phyloP scores from a whole-genome alignment of 2,113 vertebrate species.

The Pseudopodoces humilis region DNA sequence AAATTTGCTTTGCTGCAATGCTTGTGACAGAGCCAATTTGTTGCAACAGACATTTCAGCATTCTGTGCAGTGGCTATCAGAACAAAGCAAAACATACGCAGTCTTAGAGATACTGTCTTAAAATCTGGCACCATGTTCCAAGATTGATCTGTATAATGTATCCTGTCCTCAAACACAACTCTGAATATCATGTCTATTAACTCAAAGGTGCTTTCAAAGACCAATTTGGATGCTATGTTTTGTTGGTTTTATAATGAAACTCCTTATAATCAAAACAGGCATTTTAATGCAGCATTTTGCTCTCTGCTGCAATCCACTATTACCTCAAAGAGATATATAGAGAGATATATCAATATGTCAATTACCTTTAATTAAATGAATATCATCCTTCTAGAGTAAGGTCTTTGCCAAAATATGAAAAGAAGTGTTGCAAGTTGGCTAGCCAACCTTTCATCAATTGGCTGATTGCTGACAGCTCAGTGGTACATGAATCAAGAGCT shows the following conservation, averaged over 20 bases:
- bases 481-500: conserved; percentile 24
- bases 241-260: background rate
- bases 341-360: conserved; percentile 52
- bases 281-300: background rate
- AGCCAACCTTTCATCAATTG: conserved; percentile 50
- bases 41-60: background rate
- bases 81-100: background rate
- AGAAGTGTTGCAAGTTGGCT: background rate
- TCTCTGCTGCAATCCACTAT: background rate
- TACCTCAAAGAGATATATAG: background rate
- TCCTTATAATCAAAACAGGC: background rate
- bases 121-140: background rate
- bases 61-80: background rate
- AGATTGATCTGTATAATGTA: background rate
- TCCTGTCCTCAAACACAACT: background rate
- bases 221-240: background rate
- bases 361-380: conserved; percentile 70
- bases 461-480: conserved; percentile 55
- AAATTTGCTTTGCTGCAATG: background rate
- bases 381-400: conserved; percentile 44
- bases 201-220: background rate
- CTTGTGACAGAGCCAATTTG: background rate
- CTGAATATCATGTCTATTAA: background rate
- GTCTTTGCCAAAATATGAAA: conserved; percentile 54
- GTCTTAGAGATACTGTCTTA: background rate